phyloP scores from a whole-genome alignment of 1,140 invertebrate species.

The Drosophila oshimai region DNA sequence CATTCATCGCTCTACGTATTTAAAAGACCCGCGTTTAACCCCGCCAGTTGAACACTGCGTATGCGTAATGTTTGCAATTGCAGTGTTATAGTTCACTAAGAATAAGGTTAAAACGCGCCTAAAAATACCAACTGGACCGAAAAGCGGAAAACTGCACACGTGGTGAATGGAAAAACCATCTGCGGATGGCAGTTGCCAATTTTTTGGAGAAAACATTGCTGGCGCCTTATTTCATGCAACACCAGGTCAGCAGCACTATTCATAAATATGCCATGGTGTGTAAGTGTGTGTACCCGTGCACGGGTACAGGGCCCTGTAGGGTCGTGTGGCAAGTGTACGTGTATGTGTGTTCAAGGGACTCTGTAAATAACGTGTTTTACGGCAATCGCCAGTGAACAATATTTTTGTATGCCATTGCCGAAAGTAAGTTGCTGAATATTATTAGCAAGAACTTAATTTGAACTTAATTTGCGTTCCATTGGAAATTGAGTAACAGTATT shows the following conservation, averaged over 20 bases:
- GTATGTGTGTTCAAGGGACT: conserved; percentile 5
- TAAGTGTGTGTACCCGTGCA: not conserved
- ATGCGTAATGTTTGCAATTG: conserved; percentile 34
- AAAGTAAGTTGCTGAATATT: conserved; percentile 77
- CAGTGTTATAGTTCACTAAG: conserved; percentile 48
- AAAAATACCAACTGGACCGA: conserved; percentile 19
- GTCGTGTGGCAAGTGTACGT: not conserved
- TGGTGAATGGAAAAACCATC: conserved; percentile 43
- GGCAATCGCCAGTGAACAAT: conserved; percentile 38
- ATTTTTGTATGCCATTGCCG: conserved; percentile 51
- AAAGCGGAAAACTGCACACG: conserved; percentile 8
- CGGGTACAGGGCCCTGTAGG: too few relatives aligned
- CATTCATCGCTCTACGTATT: conserved; percentile 17
- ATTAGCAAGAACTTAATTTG: conserved; percentile 78
- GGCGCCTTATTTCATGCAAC: conserved; percentile 63
- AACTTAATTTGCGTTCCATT: conserved; percentile 72
- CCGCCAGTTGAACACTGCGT: conserved; percentile 14
- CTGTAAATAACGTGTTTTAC: conserved; percentile 63
- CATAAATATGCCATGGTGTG: not conserved
- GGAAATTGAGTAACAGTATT: too few relatives aligned
- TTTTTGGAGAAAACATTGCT: conserved; percentile 49
- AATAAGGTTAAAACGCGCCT: conserved; percentile 11
- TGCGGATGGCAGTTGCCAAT: conserved; percentile 58
- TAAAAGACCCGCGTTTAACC: conserved; percentile 41
- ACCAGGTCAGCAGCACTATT: conserved; percentile 17